These are phyloP conservation scores for Drosophila sordidapex DNA, from an alignment of 2,888 invertebrate species.

Conservation along the genomic window DNA sequence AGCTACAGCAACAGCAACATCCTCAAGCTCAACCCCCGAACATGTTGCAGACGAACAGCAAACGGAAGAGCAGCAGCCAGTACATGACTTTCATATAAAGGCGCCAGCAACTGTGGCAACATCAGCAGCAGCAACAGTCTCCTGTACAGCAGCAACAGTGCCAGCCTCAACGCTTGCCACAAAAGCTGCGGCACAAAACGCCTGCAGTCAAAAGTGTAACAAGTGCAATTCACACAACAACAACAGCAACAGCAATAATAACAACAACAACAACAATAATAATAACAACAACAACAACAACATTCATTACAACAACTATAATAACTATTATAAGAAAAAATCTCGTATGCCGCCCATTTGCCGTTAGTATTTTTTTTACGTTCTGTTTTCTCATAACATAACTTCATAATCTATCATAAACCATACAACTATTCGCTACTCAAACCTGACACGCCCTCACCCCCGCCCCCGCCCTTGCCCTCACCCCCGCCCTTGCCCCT, in stretches of 20 bases:
- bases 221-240: conserved; percentile 82
- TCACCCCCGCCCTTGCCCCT: not conserved
- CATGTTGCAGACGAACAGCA: conserved; percentile 27
- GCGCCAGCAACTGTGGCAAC: conserved; percentile 22
- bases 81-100: not conserved
- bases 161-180: conserved; percentile 19
- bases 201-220: conserved; percentile 77
- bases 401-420: conserved; percentile 40
- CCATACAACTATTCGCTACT: conserved; percentile 11
- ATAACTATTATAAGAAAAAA: conserved; percentile 85
- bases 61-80: conserved; percentile 7
- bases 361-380: conserved; percentile 83
- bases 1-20: conserved; percentile 19
- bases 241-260: conserved; percentile 59
- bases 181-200: conserved; percentile 42
- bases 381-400: conserved; percentile 45
- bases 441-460: conserved; percentile 1
- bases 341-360: conserved; percentile 85
- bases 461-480: not conserved
- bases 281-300: conserved; percentile 77
- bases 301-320: conserved; percentile 84
- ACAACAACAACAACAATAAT: conserved; percentile 43
- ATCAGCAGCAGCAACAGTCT: conserved; percentile 25
- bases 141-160: conserved; percentile 39
- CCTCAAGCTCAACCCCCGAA: conserved; percentile 35